These are phyloP conservation scores for Prosapia bicincta DNA, from an alignment of 2,888 invertebrate genomes.

Conservation along the genomic window DNA sequence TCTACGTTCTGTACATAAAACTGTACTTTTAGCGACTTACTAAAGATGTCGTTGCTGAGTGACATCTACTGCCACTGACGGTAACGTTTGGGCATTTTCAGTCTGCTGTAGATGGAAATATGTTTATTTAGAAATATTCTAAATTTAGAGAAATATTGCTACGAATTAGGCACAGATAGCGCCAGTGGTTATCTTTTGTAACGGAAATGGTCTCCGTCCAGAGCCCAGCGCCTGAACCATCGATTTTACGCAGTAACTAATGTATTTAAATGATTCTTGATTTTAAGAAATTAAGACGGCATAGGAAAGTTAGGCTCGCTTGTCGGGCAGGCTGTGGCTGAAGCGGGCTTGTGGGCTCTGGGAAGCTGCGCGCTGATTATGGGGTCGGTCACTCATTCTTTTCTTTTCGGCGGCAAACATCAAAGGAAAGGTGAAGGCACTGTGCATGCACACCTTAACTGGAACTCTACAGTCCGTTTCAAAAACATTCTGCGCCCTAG, in stretches of 20 bases:
- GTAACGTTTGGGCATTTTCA: too few species aligned
- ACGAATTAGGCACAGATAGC: too few species aligned
- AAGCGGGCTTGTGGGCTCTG: neutral
- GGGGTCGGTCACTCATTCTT: constrained; percentile 26
- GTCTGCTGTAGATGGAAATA: too few species aligned
- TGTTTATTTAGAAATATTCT: too few species aligned
- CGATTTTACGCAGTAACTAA: neutral
- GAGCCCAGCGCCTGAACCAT: neutral
- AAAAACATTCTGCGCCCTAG: constrained; percentile 22
- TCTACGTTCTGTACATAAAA: too few species aligned
- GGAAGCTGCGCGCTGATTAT: constrained; percentile 22
- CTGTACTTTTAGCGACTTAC: too few species aligned
- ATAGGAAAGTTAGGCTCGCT: neutral
- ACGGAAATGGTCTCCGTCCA: too few species aligned
- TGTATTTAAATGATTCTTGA: neutral
- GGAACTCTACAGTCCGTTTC: constrained; percentile 25
- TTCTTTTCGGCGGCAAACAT: constrained; percentile 31
- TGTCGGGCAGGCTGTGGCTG: neutral
- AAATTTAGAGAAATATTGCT: too few species aligned
- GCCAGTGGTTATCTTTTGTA: too few species aligned
- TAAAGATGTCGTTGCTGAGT: too few species aligned
- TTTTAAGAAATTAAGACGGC: neutral
- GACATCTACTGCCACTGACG: too few species aligned
- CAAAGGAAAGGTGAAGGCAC: constrained; percentile 31
- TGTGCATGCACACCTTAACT: constrained; percentile 28